A percentile compares a stretch with the other conserved stretches of the same genome.
phyloP scores from a whole-genome alignment of 1,140 invertebrate genomes.

The Frieseomelitta varia region DNA sequence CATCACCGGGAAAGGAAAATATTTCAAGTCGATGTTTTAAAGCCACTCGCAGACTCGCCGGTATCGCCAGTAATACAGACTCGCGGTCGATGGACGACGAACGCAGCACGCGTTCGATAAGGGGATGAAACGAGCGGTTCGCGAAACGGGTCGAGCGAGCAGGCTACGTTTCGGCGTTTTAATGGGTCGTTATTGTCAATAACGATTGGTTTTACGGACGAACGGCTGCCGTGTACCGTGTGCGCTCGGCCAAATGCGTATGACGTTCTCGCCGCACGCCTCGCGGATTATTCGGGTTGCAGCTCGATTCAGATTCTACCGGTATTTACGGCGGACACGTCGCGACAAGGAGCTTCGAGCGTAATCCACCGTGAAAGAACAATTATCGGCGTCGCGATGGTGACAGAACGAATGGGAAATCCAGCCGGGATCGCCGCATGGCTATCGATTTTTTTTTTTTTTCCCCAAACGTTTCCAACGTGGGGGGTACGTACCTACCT shows the following conservation, averaged over 20 bases:
- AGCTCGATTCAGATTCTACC: conserved; percentile 39
- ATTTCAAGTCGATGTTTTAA: conserved; percentile 37
- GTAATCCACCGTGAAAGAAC: conserved; percentile 50
- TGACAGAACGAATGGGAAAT: conserved; percentile 29
- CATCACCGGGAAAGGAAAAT: not conserved
- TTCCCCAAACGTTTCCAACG: not conserved
- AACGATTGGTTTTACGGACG: conserved; percentile 69
- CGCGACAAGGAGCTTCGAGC: conserved; percentile 27
- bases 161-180: conserved; percentile 59
- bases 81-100: conserved; percentile 44
- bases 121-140: not conserved
- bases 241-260: conserved; percentile 27
- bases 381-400: conserved; percentile 39
- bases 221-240: conserved; percentile 28
- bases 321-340: conserved; percentile 42
- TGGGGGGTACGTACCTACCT: too few relatives aligned
- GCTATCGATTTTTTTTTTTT: conserved; percentile 39
- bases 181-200: conserved; percentile 70
- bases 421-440: not conserved
- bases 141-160: not conserved
- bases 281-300: conserved; percentile 33
- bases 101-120: conserved; percentile 8
- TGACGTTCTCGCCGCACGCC: conserved; percentile 43
- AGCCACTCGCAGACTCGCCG: not conserved
- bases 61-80: conserved; percentile 38